Evolutionary conservation across 2,113 vertebrate species (phyloP).

Genomic region (Gopherus evgoodei): DNA sequence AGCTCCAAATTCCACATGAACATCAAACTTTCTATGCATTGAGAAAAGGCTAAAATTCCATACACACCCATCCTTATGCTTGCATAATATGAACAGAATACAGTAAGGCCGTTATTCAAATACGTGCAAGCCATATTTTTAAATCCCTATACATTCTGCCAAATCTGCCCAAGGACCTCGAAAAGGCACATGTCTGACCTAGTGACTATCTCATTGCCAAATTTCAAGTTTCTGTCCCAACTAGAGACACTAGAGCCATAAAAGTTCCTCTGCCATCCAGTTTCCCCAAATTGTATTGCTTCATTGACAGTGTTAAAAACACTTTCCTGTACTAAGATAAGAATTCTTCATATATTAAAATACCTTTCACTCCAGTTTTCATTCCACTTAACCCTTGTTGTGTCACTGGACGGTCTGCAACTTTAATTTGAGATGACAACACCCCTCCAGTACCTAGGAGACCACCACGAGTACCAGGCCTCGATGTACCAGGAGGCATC

Average conservation of each 20-base stretch:
- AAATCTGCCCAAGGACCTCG: not conserved
- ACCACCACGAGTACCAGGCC: slow-evolving; percentile 84
- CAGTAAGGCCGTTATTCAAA: not conserved
- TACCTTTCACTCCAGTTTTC: slow-evolving; percentile 96
- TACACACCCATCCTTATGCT: not conserved
- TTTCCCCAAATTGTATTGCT: not conserved
- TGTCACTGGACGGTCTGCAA: slow-evolving; percentile 95
- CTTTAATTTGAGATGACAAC: slow-evolving; percentile 92
- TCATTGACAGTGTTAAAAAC: not conserved
- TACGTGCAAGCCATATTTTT: not conserved
- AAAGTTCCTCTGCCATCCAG: not conserved
- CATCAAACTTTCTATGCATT: not conserved
- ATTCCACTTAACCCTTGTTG: slow-evolving; percentile 98
- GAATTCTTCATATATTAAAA: slow-evolving; percentile 14
- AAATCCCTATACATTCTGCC: not conserved
- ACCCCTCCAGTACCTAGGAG: slow-evolving; percentile 79
- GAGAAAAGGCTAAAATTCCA: not conserved
- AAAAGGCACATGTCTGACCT: not conserved
- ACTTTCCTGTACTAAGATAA: not conserved
- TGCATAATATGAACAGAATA: not conserved
- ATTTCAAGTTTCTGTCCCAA: not conserved
- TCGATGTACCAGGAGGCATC: slow-evolving; percentile 88
- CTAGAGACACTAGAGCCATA: not conserved
- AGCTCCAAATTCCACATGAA: not conserved
- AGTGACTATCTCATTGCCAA: not conserved